phyloP scores from a whole-genome alignment of 2,888 invertebrate genomes.

The Leptinotarsa tumamoca region DNA sequence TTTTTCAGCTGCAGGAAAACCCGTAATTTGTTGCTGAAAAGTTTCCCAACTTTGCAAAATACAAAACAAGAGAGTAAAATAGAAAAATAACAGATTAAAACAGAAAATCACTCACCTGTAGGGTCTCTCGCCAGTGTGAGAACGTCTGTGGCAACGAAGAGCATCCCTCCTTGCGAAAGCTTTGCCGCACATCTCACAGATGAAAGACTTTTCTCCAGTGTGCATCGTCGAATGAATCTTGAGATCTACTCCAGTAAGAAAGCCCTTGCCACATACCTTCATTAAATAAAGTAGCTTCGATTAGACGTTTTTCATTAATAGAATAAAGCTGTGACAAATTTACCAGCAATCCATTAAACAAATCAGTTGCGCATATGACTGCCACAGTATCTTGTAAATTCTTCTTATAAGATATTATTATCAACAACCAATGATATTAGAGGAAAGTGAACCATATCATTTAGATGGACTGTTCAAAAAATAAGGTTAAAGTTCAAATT shows the following conservation, averaged over 20 bases:
- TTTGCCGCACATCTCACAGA: constrained; percentile 73
- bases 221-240: constrained; percentile 73
- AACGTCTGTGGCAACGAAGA: constrained; percentile 70
- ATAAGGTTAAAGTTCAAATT: too few species aligned
- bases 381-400: too few species aligned
- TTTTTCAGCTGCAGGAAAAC: too few species aligned
- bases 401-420: too few species aligned
- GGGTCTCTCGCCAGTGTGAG: constrained; percentile 72
- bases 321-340: neutral
- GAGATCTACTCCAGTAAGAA: constrained; percentile 71
- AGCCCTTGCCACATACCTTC: constrained; percentile 71
- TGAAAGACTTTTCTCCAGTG: constrained; percentile 73
- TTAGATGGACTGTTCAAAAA: too few species aligned
- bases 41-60: too few species aligned
- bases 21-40: too few species aligned
- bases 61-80: neutral
- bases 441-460: too few species aligned
- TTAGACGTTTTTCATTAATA: neutral
- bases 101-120: constrained; percentile 62
- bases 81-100: neutral
- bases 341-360: neutral
- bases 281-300: neutral
- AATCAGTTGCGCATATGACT: too few species aligned
- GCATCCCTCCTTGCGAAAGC: constrained; percentile 74
- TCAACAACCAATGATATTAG: too few species aligned